A percentile compares a stretch with the other conserved stretches of the same genome.
Evolutionary conservation across 2,797 vertebrate genomes (phyloP).

Genomic region (Lemur catta): DNA sequence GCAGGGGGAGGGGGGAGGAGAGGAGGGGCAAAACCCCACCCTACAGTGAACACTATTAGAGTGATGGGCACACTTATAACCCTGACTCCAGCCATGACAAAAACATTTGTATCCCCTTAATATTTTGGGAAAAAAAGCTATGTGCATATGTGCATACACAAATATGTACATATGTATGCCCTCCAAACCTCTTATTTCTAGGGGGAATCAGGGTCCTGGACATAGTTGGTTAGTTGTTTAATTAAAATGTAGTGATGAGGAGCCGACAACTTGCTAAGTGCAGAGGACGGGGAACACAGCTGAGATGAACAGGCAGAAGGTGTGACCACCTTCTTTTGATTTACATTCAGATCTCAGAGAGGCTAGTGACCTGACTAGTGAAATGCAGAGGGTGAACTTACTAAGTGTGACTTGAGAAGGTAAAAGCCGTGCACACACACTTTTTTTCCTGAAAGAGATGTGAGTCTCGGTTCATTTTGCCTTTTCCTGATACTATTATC

Average conservation of each 20-base stretch:
- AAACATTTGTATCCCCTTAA: too few species aligned
- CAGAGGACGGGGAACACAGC: neutral
- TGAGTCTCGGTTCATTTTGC: neutral
- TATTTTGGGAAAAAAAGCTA: neutral
- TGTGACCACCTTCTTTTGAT: neutral
- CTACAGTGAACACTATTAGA: too few species aligned
- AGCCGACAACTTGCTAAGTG: neutral
- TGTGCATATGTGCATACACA: rapidly evolving
- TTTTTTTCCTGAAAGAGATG: neutral
- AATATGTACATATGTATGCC: neutral
- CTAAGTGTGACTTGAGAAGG: neutral
- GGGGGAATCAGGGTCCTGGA: neutral
- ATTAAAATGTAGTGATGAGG: neutral
- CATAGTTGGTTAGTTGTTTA: neutral
- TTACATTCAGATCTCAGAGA: too few species aligned
- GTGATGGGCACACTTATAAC: too few species aligned
- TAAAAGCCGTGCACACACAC: neutral
- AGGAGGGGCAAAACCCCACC: too few species aligned
- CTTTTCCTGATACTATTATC: neutral
- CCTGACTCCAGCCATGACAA: too few species aligned
- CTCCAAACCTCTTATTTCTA: neutral
- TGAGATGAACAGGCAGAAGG: neutral
- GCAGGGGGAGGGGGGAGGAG: too few species aligned
- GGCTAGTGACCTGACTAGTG: neutral
- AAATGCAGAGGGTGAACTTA: neutral